These are phyloP conservation scores for Rhineura floridana DNA, from an alignment of 2,113 vertebrate genomes.

Conservation along the genomic window DNA sequence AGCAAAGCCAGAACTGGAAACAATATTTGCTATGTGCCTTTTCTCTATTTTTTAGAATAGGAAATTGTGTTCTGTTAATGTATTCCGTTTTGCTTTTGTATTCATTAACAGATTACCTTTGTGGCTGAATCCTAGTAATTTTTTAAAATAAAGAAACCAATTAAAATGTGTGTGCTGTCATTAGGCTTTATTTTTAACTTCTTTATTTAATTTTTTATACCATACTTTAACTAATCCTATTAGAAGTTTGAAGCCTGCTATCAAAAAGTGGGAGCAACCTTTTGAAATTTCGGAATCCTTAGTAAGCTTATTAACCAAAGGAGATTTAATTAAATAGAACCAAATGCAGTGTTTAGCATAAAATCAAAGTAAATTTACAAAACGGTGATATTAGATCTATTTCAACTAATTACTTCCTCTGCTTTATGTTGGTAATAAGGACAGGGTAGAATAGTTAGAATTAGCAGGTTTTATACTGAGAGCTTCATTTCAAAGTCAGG, in stretches of 20 bases:
- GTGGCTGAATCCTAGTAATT: background rate
- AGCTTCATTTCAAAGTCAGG: background rate
- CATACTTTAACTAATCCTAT: background rate
- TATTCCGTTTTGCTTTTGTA: background rate
- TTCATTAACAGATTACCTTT: background rate
- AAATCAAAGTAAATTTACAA: background rate
- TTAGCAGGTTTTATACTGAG: background rate
- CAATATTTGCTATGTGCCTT: background rate
- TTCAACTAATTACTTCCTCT: background rate
- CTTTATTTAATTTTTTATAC: background rate
- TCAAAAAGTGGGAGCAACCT: background rate
- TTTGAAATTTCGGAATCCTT: background rate
- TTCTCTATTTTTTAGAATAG: background rate
- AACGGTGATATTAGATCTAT: background rate
- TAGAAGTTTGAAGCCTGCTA: background rate
- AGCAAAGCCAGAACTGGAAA: too few relatives aligned
- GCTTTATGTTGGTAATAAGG: background rate
- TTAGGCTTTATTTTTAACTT: background rate
- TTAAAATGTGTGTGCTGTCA: background rate
- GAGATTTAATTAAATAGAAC: background rate
- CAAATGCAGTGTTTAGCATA: conserved; percentile 1
- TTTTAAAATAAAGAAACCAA: background rate
- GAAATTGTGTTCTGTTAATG: background rate
- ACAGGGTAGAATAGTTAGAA: background rate
- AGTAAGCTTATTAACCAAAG: background rate